Conservation (phyloP, 2,113 vertebrate species). For the Ceuthmochares aereus region DNA sequence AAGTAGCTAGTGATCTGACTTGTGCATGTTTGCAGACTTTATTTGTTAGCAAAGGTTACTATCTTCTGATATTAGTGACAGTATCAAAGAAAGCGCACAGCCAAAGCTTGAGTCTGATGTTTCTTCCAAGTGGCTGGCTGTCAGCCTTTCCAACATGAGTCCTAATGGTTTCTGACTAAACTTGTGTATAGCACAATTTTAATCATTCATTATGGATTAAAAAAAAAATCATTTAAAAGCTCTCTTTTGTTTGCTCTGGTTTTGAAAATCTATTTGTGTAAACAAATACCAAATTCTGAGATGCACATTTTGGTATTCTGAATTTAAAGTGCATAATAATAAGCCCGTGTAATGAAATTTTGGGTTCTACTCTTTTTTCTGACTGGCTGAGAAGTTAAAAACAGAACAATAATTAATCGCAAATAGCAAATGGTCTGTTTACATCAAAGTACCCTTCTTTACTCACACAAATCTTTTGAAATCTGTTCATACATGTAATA, state of each 20-base stretch:
- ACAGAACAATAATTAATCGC: neutral
- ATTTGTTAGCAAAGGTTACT: neutral
- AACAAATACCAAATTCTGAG: neutral
- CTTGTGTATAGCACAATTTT: neutral
- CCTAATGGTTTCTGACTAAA: neutral
- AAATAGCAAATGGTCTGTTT: neutral
- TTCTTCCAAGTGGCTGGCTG: neutral
- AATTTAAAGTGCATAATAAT: neutral
- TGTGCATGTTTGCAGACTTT: neutral
- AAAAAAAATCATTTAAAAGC: neutral
- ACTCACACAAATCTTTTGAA: neutral
- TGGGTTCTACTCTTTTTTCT: neutral
- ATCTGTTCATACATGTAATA: neutral
- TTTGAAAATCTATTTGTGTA: neutral
- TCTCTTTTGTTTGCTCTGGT: neutral
- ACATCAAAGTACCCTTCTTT: neutral
- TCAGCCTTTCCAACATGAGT: neutral
- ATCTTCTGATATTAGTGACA: neutral
- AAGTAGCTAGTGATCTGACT: slow-evolving; percentile 13
- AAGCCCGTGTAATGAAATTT: neutral
- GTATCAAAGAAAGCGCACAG: neutral
- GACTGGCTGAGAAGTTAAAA: neutral
- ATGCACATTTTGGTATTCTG: neutral
- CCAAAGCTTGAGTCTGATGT: neutral
- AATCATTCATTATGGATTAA: neutral